Conservation (phyloP, 2,888 invertebrate genomes). For the Ptilodon capucinus region DNA sequence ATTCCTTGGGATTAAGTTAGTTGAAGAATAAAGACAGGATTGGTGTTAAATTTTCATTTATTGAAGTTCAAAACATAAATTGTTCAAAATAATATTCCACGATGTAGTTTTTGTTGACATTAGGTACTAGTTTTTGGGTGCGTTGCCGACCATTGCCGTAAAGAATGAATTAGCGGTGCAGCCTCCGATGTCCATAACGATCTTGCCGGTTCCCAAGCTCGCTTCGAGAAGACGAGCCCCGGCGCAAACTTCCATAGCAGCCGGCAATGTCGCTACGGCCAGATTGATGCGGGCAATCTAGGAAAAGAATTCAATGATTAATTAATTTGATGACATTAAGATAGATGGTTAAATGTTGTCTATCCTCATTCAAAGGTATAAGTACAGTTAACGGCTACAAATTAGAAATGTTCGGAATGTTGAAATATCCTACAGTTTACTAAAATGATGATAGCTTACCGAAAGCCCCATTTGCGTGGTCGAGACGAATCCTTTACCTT, state of each 20-base stretch:
- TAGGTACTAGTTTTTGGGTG: constrained; percentile 4
- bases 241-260: constrained; percentile 64
- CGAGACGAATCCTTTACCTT: constrained; percentile 51
- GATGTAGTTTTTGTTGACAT: no score
- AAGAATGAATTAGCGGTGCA: constrained; percentile 58
- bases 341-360: no score
- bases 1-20: no score
- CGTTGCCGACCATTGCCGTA: constrained; percentile 38
- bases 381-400: no score
- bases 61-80: background rate
- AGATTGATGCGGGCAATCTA: constrained; percentile 66
- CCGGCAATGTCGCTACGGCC: constrained; percentile 56
- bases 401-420: no score
- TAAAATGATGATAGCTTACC: constrained; percentile 43
- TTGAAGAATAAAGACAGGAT: background rate
- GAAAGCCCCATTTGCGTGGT: constrained; percentile 51
- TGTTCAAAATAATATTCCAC: background rate
- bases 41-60: background rate
- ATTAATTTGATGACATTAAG: background rate
- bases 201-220: constrained; percentile 54
- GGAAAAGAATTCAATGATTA: constrained; percentile 3
- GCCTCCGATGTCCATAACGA: constrained; percentile 60
- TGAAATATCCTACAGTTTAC: background rate
- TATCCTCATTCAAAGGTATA: no score
- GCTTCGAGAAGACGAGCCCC: constrained; percentile 56